These are phyloP conservation scores for Lithobates sylvaticus DNA, from an alignment of 2,797 vertebrate genomes.

Conservation along the genomic window DNA sequence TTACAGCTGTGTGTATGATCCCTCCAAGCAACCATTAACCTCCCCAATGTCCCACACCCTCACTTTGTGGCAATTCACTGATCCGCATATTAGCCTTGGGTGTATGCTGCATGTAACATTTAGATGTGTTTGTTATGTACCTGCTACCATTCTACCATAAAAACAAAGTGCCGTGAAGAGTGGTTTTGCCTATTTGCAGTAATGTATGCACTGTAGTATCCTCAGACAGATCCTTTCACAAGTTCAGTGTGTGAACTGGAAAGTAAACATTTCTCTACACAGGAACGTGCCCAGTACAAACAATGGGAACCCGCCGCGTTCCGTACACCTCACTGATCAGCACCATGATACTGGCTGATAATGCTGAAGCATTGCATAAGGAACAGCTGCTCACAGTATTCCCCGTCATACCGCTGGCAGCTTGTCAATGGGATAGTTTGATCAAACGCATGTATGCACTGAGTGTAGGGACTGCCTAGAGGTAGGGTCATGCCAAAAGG, in stretches of 20 bases:
- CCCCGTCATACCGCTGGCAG: neutral
- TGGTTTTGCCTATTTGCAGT: neutral
- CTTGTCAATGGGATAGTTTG: neutral
- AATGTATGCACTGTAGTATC: neutral
- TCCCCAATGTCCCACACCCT: no score
- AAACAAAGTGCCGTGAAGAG: neutral
- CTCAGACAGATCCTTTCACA: conserved; percentile 20
- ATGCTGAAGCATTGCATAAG: neutral
- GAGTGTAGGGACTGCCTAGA: neutral
- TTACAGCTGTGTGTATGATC: no score
- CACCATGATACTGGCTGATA: neutral
- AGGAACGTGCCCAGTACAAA: conserved; percentile 10
- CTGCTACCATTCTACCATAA: neutral
- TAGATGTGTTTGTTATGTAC: neutral
- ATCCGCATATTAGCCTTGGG: no score
- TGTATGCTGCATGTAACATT: neutral
- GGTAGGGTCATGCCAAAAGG: neutral
- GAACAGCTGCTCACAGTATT: neutral
- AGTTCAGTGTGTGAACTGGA: conserved; percentile 13
- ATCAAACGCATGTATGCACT: neutral
- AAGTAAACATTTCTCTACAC: conserved; percentile 21
- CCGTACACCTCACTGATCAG: neutral
- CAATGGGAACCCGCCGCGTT: conserved; percentile 13
- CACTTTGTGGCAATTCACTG: neutral
- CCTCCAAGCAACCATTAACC: no score